Evolutionary conservation across 1,140 invertebrate species (phyloP).

Genomic region (Mercenaria mercenaria): DNA sequence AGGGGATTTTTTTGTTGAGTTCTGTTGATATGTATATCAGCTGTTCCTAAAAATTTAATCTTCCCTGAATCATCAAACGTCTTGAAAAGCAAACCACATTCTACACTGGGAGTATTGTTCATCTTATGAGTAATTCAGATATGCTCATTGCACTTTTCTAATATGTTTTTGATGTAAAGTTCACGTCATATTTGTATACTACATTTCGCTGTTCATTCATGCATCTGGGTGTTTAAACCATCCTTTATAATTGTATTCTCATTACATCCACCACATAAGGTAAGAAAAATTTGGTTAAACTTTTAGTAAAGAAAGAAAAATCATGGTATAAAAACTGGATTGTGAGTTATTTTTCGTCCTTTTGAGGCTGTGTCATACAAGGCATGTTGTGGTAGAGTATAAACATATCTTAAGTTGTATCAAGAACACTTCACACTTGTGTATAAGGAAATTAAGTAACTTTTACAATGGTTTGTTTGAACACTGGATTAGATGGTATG

Average conservation of each 20-base stretch:
- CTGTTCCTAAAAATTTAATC: background rate
- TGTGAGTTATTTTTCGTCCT: background rate
- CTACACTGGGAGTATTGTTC: background rate
- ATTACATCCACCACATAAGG: background rate
- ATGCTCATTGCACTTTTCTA: background rate
- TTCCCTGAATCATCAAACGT: background rate
- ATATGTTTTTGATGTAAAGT: background rate
- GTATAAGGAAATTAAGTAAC: background rate
- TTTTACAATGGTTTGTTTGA: constrained; percentile 3
- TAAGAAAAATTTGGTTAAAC: background rate
- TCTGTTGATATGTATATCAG: background rate
- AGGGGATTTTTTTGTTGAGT: background rate
- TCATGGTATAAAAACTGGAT: background rate
- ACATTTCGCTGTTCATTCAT: background rate
- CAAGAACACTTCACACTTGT: background rate
- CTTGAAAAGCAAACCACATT: background rate
- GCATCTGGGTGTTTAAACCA: background rate
- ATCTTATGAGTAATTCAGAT: constrained; percentile 4
- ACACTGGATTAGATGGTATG: constrained; percentile 2
- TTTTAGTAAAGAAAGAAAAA: too few relatives aligned
- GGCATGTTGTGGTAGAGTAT: background rate
- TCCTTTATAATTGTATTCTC: background rate
- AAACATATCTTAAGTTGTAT: background rate
- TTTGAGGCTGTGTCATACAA: background rate
- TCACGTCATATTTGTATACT: background rate